A percentile compares a stretch with the other conserved stretches of the same genome.
These are phyloP conservation scores for Coregonus sp. DNA, from an alignment of 2,797 vertebrate species.

Conservation along the genomic window DNA sequence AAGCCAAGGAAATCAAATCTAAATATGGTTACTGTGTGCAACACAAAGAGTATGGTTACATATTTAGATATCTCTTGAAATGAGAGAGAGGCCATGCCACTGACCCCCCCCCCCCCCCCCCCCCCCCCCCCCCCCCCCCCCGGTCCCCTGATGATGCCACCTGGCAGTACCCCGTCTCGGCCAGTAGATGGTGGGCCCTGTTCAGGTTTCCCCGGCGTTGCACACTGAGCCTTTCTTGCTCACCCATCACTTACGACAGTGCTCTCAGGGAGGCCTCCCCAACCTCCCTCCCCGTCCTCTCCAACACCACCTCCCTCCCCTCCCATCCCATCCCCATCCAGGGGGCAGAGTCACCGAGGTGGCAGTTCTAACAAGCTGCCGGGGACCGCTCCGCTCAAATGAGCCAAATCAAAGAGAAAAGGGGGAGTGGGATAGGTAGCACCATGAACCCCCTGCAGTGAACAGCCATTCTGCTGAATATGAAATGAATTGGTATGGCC, in stretches of 20 bases:
- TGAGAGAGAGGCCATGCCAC: constrained; percentile 26
- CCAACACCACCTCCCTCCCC: constrained; percentile 61
- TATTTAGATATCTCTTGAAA: constrained; percentile 24
- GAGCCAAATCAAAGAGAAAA: constrained; percentile 84
- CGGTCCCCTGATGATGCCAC: background rate
- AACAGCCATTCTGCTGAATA: constrained; percentile 80
- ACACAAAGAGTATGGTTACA: background rate
- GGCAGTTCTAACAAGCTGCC: constrained; percentile 84
- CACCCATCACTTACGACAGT: constrained; percentile 75
- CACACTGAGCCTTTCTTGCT: constrained; percentile 66
- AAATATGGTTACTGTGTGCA: background rate
- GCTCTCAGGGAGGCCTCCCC: constrained; percentile 71
- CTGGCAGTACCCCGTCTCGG: constrained; percentile 50
- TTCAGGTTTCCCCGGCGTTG: constrained; percentile 65
- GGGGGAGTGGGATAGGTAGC: constrained; percentile 74
- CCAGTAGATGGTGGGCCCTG: constrained; percentile 80
- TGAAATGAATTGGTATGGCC: constrained; percentile 80
- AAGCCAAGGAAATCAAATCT: background rate
- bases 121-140: background rate
- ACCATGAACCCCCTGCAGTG: constrained; percentile 76
- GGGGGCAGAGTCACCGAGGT: constrained; percentile 81
- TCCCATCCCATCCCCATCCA: constrained; percentile 61
- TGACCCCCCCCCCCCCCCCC: background rate
- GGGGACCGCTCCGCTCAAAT: constrained; percentile 79
- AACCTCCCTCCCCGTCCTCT: constrained; percentile 61